Evolutionary conservation across 2,888 invertebrate species (phyloP), one percentile per base, ranked within the genome.

Genomic region (Disparrhopalites patrizii): DNA sequence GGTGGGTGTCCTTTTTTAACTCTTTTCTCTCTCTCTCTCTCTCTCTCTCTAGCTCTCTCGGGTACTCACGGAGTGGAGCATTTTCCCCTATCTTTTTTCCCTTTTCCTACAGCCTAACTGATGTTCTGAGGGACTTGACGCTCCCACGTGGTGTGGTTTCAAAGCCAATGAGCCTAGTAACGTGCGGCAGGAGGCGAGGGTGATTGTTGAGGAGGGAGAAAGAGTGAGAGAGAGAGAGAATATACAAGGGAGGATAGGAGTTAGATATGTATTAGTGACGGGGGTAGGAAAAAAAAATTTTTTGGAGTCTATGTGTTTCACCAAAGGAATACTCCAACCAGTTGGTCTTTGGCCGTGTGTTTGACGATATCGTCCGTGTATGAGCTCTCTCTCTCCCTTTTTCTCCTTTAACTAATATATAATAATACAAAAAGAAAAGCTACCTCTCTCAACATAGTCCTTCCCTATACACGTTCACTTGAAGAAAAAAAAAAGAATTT

Each of bases 111-210:
- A n/a, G n/a, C n/a, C n/a, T n/a, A n/a, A n/a, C n/a, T n/a, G n/a
- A n/a, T n/a, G 13, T 54, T 28, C 33, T 27, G 61, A 61, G 61
- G 61, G 61, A 61, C 61, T 61, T 61, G 61, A 47, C 61, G 30
- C 31, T 51, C 47, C 61, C 61, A 61, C 61, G 55, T 56, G 55
- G 55, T 56, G 50, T 64, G 38, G 50, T 56, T 47, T 55, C 43
- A 36, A 64, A 40, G 54, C 54, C 52, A 62, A 54, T 43, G 56
- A 47, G 56, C 38, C 36, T 55, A 56, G 47, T 33, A 70, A 70
- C 70, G 69, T 73, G 69, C 72, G 68, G 70, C 72, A 73, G 71
- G 73, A 73, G 73, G 70, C 63, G 71, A 70, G 73, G 73, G 73
- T 71, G 73, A 70, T 73, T 73, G 68, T 70, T 69, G 61, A 56